These are phyloP conservation scores for Ictidomys tridecemlineatus DNA, from an alignment of 2,113 vertebrate species.

Conservation along the genomic window DNA sequence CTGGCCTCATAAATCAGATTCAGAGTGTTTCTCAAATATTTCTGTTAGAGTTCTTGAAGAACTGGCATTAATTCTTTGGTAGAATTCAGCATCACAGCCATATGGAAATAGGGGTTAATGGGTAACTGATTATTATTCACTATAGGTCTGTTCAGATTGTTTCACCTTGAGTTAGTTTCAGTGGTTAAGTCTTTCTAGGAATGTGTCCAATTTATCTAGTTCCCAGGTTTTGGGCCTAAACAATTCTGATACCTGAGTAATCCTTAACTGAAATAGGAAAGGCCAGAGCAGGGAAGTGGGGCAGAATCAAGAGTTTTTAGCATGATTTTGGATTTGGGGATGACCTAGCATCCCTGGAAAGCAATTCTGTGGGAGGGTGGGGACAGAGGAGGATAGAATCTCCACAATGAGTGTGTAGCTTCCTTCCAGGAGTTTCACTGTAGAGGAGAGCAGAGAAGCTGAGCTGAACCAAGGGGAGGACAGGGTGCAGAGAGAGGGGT, in stretches of 20 bases:
- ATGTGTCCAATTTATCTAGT: neutral
- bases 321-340: neutral
- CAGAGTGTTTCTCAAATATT: neutral
- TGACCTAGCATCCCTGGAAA: neutral
- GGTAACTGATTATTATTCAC: neutral
- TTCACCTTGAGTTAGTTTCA: neutral
- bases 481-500: neutral
- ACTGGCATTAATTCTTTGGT: neutral
- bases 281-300: neutral
- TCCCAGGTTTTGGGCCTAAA: neutral
- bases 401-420: neutral
- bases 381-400: neutral
- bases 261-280: neutral
- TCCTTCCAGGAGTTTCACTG: neutral
- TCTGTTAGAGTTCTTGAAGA: neutral
- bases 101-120: neutral
- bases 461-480: neutral
- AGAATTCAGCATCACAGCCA: neutral
- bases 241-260: neutral
- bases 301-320: neutral
- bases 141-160: neutral
- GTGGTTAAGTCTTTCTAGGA: neutral
- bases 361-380: neutral
- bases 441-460: neutral
- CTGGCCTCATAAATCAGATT: neutral